Evolutionary conservation across 2,888 invertebrate genomes (phyloP).

Genomic region (Troides aeacus): DNA sequence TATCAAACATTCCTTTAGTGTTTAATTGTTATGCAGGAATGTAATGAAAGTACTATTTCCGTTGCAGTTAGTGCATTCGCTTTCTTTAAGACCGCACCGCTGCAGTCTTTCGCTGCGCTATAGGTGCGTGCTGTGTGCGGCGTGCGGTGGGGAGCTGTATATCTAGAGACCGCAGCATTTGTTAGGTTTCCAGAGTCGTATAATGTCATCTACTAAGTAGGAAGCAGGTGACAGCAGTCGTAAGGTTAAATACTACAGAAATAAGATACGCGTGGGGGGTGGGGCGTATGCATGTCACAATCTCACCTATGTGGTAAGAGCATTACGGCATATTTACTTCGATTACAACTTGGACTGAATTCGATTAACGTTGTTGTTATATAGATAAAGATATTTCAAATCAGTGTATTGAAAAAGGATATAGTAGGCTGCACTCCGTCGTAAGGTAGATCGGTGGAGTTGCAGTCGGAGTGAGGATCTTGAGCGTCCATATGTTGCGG

Average conservation of each 20-base stretch:
- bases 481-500: constrained; percentile 91
- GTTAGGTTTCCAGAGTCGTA: constrained; percentile 75
- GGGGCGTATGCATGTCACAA: constrained; percentile 43
- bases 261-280: constrained; percentile 69
- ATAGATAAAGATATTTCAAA: background rate
- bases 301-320: constrained; percentile 25
- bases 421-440: constrained; percentile 97
- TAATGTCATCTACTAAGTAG: constrained; percentile 67
- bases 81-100: constrained; percentile 20
- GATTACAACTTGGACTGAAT: constrained; percentile 15
- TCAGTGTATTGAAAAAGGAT: constrained; percentile 88
- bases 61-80: background rate
- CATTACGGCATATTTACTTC: constrained; percentile 30
- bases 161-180: constrained; percentile 74
- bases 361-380: background rate
- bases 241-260: constrained; percentile 80
- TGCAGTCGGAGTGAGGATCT: constrained; percentile 93
- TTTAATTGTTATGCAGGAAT: background rate
- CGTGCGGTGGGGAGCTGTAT: constrained; percentile 42
- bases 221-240: constrained; percentile 70
- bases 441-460: constrained; percentile 93
- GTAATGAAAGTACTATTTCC: background rate
- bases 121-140: constrained; percentile 11
- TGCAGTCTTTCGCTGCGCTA: constrained; percentile 12
- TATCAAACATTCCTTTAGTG: constrained; percentile 18